A percentile compares a stretch with the other conserved stretches of the same genome.
phyloP scores from a whole-genome alignment of 2,888 invertebrate species.

The Synergus laeviventris region DNA sequence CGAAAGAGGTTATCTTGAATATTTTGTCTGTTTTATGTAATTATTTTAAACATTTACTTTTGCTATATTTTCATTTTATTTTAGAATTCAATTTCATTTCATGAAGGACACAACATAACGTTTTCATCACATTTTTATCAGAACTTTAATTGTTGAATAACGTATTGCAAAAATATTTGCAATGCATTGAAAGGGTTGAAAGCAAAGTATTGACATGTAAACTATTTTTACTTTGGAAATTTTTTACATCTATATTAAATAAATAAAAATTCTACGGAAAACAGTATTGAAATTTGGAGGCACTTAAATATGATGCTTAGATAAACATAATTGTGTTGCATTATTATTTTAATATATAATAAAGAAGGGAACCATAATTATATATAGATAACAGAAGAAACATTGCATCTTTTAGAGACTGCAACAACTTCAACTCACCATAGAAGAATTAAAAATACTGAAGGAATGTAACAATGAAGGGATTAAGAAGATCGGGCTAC shows the following conservation, averaged over 20 bases:
- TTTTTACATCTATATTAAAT: too few species aligned
- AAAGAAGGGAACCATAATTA: not conserved
- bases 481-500: slow-evolving; percentile 46
- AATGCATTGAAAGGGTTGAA: not conserved
- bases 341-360: not conserved
- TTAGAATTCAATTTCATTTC: not conserved
- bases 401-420: not conserved
- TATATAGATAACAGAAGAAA: not conserved
- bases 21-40: not conserved
- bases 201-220: too few species aligned
- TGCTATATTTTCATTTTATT: not conserved
- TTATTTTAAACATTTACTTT: not conserved
- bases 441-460: slow-evolving; percentile 49
- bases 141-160: not conserved
- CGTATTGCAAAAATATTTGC: not conserved
- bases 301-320: too few species aligned
- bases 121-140: not conserved
- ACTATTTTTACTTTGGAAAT: not conserved
- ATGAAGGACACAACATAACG: not conserved
- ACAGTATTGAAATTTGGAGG: too few species aligned
- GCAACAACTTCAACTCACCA: slow-evolving; percentile 42
- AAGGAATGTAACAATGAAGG: slow-evolving; percentile 49
- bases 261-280: too few species aligned
- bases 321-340: not conserved
- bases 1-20: not conserved